Evolutionary conservation across 2,797 vertebrate species (phyloP).

Genomic region (Sebastes kiyomatsui): DNA sequence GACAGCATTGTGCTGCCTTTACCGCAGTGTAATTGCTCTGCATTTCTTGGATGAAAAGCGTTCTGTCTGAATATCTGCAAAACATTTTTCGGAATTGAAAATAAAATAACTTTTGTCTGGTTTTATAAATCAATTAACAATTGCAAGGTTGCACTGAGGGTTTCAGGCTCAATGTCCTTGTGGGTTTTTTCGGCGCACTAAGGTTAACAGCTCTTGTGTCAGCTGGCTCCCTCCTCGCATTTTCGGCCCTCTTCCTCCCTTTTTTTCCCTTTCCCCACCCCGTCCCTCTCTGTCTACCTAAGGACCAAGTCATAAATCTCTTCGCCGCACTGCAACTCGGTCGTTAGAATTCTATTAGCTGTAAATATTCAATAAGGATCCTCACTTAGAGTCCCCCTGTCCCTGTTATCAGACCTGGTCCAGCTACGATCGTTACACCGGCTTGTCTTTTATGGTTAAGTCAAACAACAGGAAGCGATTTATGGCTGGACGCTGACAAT

Average conservation of each 20-base stretch:
- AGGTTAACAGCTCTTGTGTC: conserved; percentile 39
- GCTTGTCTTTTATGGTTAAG: conserved; percentile 55
- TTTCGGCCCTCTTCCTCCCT: neutral
- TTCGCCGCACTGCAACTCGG: conserved; percentile 43
- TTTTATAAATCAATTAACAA: conserved; percentile 6
- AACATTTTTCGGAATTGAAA: neutral
- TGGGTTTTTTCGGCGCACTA: conserved; percentile 5
- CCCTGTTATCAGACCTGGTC: conserved; percentile 60
- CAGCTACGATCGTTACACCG: conserved; percentile 40
- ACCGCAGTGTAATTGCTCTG: neutral
- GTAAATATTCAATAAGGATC: conserved; percentile 75
- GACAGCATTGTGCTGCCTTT: neutral
- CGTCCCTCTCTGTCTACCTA: conserved; percentile 22
- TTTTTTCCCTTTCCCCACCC: neutral
- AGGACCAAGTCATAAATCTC: conserved; percentile 64
- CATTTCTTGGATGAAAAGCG: neutral
- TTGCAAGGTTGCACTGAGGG: neutral
- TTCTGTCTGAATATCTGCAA: neutral
- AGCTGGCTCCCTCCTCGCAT: neutral
- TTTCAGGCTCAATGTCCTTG: neutral
- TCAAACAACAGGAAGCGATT: conserved; percentile 58
- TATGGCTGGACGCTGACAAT: conserved; percentile 46
- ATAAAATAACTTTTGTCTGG: neutral
- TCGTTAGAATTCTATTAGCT: conserved; percentile 75
- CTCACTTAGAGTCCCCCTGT: conserved; percentile 49